phyloP scores from a whole-genome alignment of 2,797 vertebrate genomes.

The Anguilla marmorata region DNA sequence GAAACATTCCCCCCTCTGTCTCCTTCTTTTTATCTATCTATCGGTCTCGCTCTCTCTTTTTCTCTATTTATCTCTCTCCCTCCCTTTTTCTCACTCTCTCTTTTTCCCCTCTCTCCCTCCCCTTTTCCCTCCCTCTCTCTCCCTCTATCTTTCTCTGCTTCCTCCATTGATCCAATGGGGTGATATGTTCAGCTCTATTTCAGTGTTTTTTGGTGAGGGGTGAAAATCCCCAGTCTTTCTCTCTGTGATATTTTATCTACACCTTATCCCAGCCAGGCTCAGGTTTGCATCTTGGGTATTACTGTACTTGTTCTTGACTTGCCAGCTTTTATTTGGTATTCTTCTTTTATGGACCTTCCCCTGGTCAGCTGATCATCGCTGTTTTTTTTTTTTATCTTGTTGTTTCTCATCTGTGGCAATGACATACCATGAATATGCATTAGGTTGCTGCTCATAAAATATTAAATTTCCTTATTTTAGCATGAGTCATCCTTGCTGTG shows the following conservation, averaged over 20 bases:
- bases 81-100: background rate
- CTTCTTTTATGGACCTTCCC: background rate
- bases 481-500: background rate
- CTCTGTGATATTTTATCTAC: background rate
- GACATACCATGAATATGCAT: slow-evolving; percentile 35
- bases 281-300: background rate
- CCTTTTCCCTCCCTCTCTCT: background rate
- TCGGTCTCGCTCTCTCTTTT: background rate
- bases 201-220: background rate
- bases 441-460: slow-evolving; percentile 31
- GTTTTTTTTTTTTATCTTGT: background rate
- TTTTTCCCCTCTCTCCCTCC: background rate
- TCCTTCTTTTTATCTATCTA: background rate
- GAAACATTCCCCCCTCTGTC: background rate
- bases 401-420: background rate
- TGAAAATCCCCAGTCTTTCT: background rate
- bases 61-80: background rate
- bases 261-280: background rate
- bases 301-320: too few relatives aligned
- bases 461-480: slow-evolving; percentile 28
- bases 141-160: background rate
- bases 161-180: background rate
- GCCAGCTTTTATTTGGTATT: background rate
- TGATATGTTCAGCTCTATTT: background rate
- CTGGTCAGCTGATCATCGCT: slow-evolving; percentile 20